Conservation (phyloP, 2,888 invertebrate genomes). For the Penaeus monodon region DNA sequence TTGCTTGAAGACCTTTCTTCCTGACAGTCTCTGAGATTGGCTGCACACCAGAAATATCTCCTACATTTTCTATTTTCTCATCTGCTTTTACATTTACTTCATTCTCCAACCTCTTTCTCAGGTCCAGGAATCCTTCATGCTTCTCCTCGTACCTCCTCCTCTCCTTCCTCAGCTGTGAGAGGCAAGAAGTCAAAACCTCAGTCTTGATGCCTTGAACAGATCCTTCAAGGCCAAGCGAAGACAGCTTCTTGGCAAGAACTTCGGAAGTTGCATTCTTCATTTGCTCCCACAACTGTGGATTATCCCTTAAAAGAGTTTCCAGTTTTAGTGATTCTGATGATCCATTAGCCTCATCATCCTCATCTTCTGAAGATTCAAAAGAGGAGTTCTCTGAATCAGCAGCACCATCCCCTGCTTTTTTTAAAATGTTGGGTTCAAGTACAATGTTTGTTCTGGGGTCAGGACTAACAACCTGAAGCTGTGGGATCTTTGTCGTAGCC, state of each 20-base stretch:
- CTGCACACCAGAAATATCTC: constrained; percentile 9
- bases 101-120: constrained; percentile 42
- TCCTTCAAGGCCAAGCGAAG: constrained; percentile 26
- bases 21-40: background rate
- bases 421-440: background rate
- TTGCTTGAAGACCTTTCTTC: constrained; percentile 14
- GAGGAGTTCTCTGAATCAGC: background rate
- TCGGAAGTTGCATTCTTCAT: constrained; percentile 50
- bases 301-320: constrained; percentile 34
- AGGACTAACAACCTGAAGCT: constrained; percentile 33
- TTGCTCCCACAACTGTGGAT: constrained; percentile 53
- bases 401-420: background rate
- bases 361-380: constrained; percentile 11
- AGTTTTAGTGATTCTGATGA: constrained; percentile 39
- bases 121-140: constrained; percentile 36
- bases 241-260: constrained; percentile 36
- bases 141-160: constrained; percentile 32
- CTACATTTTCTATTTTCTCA: constrained; percentile 50
- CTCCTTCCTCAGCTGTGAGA: constrained; percentile 45
- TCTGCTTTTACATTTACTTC: constrained; percentile 44
- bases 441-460: background rate
- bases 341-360: constrained; percentile 13
- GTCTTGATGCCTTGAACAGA: constrained; percentile 43
- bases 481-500: constrained; percentile 34
- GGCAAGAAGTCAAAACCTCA: constrained; percentile 38